A percentile compares a stretch with the other conserved stretches of the same genome.
These are phyloP conservation scores for Synanthedon tipuliformis DNA, from an alignment of 2,888 invertebrate species.

Conservation along the genomic window DNA sequence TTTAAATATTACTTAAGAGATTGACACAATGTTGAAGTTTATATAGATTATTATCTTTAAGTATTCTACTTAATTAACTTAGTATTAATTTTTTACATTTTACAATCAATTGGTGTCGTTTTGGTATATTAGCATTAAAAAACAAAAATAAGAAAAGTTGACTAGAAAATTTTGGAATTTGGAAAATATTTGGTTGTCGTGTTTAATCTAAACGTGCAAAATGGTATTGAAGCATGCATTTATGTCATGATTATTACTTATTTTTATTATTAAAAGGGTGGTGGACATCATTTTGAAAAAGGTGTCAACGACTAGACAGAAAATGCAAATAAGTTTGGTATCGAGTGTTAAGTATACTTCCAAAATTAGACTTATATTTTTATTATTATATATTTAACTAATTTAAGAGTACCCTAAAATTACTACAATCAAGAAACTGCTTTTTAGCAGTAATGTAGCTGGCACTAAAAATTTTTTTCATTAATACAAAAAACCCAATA, in stretches of 20 bases:
- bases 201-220: neutral
- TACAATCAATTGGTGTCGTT: constrained; percentile 28
- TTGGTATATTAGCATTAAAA: constrained; percentile 51
- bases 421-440: too few relatives aligned
- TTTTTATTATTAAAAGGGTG: neutral
- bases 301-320: constrained; percentile 32
- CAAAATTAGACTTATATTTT: neutral
- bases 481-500: constrained; percentile 40
- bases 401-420: too few relatives aligned
- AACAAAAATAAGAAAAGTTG: constrained; percentile 39
- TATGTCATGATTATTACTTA: too few relatives aligned
- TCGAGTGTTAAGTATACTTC: neutral
- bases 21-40: too few relatives aligned
- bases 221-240: neutral
- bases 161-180: constrained; percentile 66
- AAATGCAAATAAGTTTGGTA: constrained; percentile 18
- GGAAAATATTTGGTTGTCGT: neutral
- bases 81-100: constrained; percentile 10
- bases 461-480: constrained; percentile 54
- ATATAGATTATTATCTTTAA: constrained; percentile 7
- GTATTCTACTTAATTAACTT: constrained; percentile 12
- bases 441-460: constrained; percentile 36
- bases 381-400: too few relatives aligned
- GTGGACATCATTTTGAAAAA: neutral
- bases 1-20: too few relatives aligned